Base-by-base conservation (phyloP, 2,113 vertebrate species). In the Rhea americana region DNA sequence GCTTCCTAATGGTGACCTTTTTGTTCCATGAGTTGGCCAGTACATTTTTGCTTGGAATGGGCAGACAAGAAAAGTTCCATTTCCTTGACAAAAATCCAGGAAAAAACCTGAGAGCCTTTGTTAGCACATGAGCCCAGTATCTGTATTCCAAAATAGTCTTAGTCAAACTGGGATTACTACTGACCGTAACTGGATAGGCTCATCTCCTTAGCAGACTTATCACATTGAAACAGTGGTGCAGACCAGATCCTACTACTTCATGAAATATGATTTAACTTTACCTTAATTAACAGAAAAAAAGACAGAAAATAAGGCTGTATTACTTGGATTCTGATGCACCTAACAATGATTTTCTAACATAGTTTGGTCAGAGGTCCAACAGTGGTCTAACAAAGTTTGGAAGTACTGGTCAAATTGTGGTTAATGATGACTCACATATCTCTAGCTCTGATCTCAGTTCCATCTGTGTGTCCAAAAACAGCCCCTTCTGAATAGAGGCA, bases 111-210 rank as follows among this genome's bases (percentile, higher is more conserved):
- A 81, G 20, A 55, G 8, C 13, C 55, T 74, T 51, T 48, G 14
- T 81, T 17, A 77, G 11, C 71, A 66, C n/a, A 8, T 35, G 67
- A 39, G 0, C 12, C 19, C 73, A 3, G 9, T 61, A 26, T 70
- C 0, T 0, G 7, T 28, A 28, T 45, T 55, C 12, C 51, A 58
- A 15, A 13, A 83, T 68, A 37, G 41, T 15, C n/a, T 41, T n/a
- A 15, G 28, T 28, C 48, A 77, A 47, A 66, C 26, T 65, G 10
- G 15, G 25, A 79, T 51, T 53, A 58, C 12, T 61, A 28, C 21
- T 61, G 16, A 32, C 37, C 15, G 15, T 82, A 30, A 3, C 11
- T 18, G 22, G 7, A 62, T 45, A 66, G 78, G 1, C 6, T 43
- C 13, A 67, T 18, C 13, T 90, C 18, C 10, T 39, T 43, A 37